Evolutionary conservation across 1,140 invertebrate species (phyloP), one percentile per base, ranked within the genome.

Genomic region (Drosophila sp.): DNA sequence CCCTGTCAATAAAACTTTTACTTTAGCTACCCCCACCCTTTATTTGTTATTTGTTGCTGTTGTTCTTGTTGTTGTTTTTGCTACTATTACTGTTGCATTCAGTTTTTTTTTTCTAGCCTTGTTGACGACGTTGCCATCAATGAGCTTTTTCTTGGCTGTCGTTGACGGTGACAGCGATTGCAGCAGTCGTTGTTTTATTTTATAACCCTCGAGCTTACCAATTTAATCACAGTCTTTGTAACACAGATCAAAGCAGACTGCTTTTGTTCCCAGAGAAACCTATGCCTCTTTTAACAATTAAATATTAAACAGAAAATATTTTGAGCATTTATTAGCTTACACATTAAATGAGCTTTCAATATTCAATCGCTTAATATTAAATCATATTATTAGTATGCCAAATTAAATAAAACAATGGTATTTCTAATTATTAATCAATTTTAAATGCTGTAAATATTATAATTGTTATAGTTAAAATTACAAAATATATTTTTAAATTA

Each of bases 1-100:
- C 78, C 74, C 61, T 67, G 53, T 65, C 67, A 84, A 74, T 82
- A 84, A 83, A 83, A 82, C 64, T 83, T 83, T 80, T 70, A 46
- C 61, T 61, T 57, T 21, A 46, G 62, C 41, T 29, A 38, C 11
- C 36, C 36, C 36, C 11, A 2, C 21, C 4, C 21, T 21, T 21
- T 21, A 21, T 21, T 2, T 21, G 21, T n/a, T 38, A 38, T 11
- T 38, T 13, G 56, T 59, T 71, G 50, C 43, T 27, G 13, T 21
- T 34, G n/a, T 50, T 36, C 18, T 51, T 48, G 21, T 38, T 54
- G 50, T 14, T 56, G 27, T 32, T 48, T 27, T 48, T 13, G 34
- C 25, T 69, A 16, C 38, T 54, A 7, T 29, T 58, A 40, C 29
- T 48, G 29, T 34, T 46, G 43, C 48, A 57, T 32, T n/a, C n/a